Evolutionary conservation across 2,888 invertebrate genomes (phyloP), one percentile per base, ranked within the genome.

Genomic region (Lasioglossum zephyrum): DNA sequence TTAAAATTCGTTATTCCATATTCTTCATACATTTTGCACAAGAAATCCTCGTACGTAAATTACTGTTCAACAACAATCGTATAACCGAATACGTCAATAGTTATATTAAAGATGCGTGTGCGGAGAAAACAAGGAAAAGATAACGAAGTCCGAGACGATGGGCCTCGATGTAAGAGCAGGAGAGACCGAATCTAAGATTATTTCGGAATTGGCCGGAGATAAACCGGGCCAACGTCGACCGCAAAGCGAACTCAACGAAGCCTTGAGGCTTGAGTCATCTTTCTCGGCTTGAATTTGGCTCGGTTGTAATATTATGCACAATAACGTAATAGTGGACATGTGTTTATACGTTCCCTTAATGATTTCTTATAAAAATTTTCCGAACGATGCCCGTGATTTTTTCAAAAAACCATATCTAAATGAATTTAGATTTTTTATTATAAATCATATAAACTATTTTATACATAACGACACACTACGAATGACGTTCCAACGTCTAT

Each of bases 141-240:
- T 70, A 60, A 72, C 72, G 89, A 73, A 75, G 75, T 79, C 79
- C 82, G 80, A 79, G 79, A 79, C 85, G 88, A 85, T 79, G 77
- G 79, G 89, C 89, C 87, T 41, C 83, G 87, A 84, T 82, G 87
- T 84, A 81, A 90, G 91, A 90, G 91, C 89, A 90, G 90, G 89
- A 91, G 92, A 91, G 92, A 92, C 93, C 92, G 92, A 93, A 94
- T 93, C 93, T 93, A 91, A 92, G 92, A 93, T 93, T 93, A 94
- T 93, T 94, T 94, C 93, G 91, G 93, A 93, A 93, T 85, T 92
- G 91, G 91, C 88, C 92, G 91, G 90, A 92, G 93, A 93, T 94
- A 94, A 94, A 94, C 94, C 94, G 94, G 94, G 94, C 94, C 94
- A 94, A 93, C 93, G 91, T 92, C 91, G 91, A 88, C 81, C 88